Evolutionary conservation across 2,888 invertebrate species (phyloP), one percentile per base, ranked within the genome.

Genomic region (Pristionchus japonicus): DNA sequence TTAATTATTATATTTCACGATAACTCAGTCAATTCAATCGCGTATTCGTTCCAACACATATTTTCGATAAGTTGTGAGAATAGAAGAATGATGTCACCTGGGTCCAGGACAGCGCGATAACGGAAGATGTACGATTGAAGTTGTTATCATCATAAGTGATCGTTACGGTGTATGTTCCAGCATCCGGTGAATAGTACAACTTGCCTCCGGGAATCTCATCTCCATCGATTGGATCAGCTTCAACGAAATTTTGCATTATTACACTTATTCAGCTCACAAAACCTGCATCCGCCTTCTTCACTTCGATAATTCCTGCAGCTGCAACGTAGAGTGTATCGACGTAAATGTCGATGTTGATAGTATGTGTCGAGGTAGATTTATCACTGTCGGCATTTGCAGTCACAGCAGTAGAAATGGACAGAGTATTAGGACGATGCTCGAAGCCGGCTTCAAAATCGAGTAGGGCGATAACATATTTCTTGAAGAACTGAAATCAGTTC

Each of bases 401-500:
- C 3, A 37, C 34, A 3, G 17, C n/a, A 23, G n/a, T 31, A 4
- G 80, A n/a, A 11, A 49, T 80, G 47, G 57, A 20, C 3, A 84
- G 15, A 1, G 61, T 43, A n/a, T 84, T 84, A n/a, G 31, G 17
- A 23, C 84, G 84, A 34, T 52, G 20, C 37, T 84, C 84, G 37
- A 84, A 84, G 11, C 34, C 23, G 34, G 34, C 2, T 15, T 20
- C n/a, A 15, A n/a, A 57, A 6, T 31, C 23, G 37, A 84, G 84
- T 23, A 57, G 6, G 9, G 57, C 20, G 15, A 17, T 37, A 11
- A 84, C n/a, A 23, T 84, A 84, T 9, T 84, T 31, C 3, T 4
- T 17, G 84, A 84, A 84, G 84, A 57, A 52, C 52, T 84, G n/a
- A 52, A 57, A 84, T n/a, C n/a, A n/a, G n/a, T n/a, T n/a, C n/a